Base-by-base conservation (phyloP, 23 tunicate species). In the Aplidium turbinatum region DNA sequence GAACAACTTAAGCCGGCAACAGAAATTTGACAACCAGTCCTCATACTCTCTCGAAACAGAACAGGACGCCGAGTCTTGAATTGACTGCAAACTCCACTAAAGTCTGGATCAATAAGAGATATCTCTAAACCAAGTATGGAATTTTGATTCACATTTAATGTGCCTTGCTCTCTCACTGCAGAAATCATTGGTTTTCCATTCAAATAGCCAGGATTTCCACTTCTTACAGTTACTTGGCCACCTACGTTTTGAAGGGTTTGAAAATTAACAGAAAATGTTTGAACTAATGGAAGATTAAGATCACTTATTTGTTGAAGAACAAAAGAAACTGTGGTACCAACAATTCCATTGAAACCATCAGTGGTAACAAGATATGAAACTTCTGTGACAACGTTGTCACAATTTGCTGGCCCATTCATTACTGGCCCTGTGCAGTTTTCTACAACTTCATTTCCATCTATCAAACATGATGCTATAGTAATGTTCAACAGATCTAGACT, bases 131-230 rank as follows among this genome's bases (percentile, higher is more conserved):
- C 24, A 21, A 20, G 7, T 9, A 4, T 24, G 29, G 30, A 38
- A 3, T 36, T 35, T 50, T 19, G 7, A 26, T 22, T 46, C 20
- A 21, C 4, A 28, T 18, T 20, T 47, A 42, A 11, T 9, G 13
- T 16, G 16, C 13, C 32, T 33, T 42, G 0, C 35, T 76, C 70
- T 54, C 57, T 38, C 23, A 35, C 13, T 25, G 68, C 89, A 32
- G 77, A 40, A 19, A 82, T 51, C 16, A 83, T 25, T 26, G 89
- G 82, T 6, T 28, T 39, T 36, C 89, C 89, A 32, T 42, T 79
- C 0, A 83, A 47, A 63, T 83, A 83, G 11, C 89, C 89, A 33
- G 89, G 89, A 36, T 83, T 83, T 9, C 89, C 89, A 66, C 89
- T 83, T 67, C 11, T 11, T 16, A 9, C 13, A 11, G 16, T 9